Evolutionary conservation across 2,797 vertebrate species (phyloP), one percentile per base, ranked within the genome.

Genomic region (Semaprochilodus insignis): DNA sequence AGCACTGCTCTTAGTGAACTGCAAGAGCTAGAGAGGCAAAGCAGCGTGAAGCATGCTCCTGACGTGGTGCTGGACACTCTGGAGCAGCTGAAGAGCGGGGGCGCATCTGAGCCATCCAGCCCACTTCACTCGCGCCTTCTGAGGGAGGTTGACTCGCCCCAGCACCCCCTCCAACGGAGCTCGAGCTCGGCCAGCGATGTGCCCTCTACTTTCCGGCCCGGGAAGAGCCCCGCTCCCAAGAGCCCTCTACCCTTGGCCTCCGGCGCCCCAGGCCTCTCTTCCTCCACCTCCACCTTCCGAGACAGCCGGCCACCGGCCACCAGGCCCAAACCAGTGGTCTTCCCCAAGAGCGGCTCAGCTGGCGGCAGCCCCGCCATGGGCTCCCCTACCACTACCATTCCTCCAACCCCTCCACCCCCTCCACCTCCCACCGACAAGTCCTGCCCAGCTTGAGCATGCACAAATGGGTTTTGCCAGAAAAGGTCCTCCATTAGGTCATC

Each of bases 31-130:
- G 98, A 99, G 83, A 89, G 97, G 79, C 97, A 99, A 90, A 97
- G 96, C 93, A 94, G 90, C 3, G 96, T 95, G 1, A 99, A 98
- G 87, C 97, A 97, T 86, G 80, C 98, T 0, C 98, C 98, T 0
- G 98, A 99, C 0, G 97, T 99, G 66, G 98, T 99, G 57, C 96
- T 99, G 14, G 98, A 99, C 93, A 99, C 98, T 2, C 92, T 99
- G 93, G 98, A 99, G 93, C 97, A 98, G 78, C 93, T 99, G 85
- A 99, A 99, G 90, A 96, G 96, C 0, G 97, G 96, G 87, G 96
- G 1, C 87, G 94, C 89, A 0, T 99, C 98, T 0, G 98, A 99
- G 89, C 98, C 98, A 51, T 99, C 97, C 90, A 99, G 98, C 87
- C 98, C 98, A 0, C 96, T 99, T 85, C 98, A 99, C 93, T 94